These are phyloP conservation scores for Diadumene lineata DNA, from an alignment of 92 coral and sea anemone species.

Conservation along the genomic window DNA sequence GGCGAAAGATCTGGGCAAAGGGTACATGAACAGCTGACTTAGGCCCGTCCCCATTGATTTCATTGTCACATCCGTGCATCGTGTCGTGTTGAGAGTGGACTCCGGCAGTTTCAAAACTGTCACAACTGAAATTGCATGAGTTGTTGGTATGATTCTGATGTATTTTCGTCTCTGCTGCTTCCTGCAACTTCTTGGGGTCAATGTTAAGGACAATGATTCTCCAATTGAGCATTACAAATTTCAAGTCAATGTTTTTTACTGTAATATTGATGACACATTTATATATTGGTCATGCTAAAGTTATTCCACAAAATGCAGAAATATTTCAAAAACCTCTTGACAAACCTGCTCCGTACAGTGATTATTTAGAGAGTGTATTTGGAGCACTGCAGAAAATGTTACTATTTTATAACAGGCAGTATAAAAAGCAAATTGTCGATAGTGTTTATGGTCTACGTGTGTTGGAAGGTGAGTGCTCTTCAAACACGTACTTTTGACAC, in stretches of 20 bases:
- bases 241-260: not conserved
- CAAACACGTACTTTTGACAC: too few relatives aligned
- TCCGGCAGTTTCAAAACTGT: too few relatives aligned
- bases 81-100: too few relatives aligned
- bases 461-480: slow-evolving; percentile 62
- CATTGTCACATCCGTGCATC: too few relatives aligned
- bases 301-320: not conserved
- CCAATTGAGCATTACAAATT: not conserved
- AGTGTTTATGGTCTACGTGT: slow-evolving; percentile 79
- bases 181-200: too few relatives aligned
- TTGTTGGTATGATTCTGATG: too few relatives aligned
- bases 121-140: too few relatives aligned
- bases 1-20: too few relatives aligned
- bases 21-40: too few relatives aligned
- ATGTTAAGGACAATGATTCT: not conserved
- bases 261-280: too few relatives aligned
- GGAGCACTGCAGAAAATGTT: slow-evolving; percentile 52
- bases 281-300: not conserved
- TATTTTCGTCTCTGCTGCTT: too few relatives aligned
- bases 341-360: not conserved
- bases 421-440: slow-evolving; percentile 64
- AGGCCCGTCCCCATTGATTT: too few relatives aligned
- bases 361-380: slow-evolving; percentile 15
- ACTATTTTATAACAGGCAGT: slow-evolving; percentile 45
- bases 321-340: not conserved